Conservation (phyloP, 30 jellyfish, hydroid and myxozoan genomes). For the Hydractinia echinata region DNA sequence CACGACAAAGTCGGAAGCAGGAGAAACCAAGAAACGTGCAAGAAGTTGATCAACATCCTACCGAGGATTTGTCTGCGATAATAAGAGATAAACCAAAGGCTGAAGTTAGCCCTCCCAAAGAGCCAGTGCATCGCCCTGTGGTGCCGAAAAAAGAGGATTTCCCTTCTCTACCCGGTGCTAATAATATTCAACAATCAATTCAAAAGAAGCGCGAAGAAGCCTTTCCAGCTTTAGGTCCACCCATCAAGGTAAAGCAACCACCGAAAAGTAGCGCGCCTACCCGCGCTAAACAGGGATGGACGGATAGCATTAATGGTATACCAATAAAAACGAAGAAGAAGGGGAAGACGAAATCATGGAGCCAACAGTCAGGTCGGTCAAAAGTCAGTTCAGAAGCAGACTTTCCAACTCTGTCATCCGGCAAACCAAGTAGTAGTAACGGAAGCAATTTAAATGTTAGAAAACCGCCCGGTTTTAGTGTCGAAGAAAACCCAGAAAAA, state of each 20-base stretch:
- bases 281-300: neutral
- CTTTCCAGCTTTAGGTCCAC: constrained; percentile 23
- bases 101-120: too few species aligned
- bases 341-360: constrained; percentile 1
- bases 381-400: neutral
- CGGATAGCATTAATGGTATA: neutral
- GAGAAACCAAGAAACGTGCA: constrained; percentile 8
- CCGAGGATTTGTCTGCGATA: neutral
- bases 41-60: constrained; percentile 10
- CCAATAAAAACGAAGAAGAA: constrained; percentile 18
- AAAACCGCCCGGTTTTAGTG: neutral
- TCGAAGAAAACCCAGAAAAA: neutral
- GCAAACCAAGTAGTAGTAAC: neutral
- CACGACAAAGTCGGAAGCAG: neutral
- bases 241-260: neutral
- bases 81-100: too few species aligned
- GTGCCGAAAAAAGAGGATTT: constrained; percentile 32
- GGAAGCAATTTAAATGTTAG: too few species aligned
- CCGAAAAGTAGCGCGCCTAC: neutral
- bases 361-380: neutral
- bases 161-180: constrained; percentile 42
- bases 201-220: constrained; percentile 25
- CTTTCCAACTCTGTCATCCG: neutral
- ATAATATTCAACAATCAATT: neutral
- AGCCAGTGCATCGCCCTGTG: constrained; percentile 1